Evolutionary conservation across 2,888 invertebrate genomes (phyloP).

Genomic region (Hirtodrosophila confusa): DNA sequence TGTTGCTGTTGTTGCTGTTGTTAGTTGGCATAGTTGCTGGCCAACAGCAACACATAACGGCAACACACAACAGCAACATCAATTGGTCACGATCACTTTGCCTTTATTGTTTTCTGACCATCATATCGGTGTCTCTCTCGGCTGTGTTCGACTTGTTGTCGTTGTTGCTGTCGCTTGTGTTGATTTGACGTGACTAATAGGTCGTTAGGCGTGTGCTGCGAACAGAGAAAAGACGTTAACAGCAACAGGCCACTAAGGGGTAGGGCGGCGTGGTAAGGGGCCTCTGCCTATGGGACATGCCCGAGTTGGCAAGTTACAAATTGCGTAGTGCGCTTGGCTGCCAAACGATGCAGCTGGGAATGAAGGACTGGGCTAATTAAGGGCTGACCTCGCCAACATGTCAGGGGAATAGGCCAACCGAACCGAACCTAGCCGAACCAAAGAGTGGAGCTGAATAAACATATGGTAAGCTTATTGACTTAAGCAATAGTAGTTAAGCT

Average conservation of each 20-base stretch:
- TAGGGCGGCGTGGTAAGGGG: not conserved
- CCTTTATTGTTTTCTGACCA: conserved; percentile 60
- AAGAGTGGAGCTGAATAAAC: no score
- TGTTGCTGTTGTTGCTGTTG: conserved; percentile 28
- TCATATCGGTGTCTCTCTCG: conserved; percentile 15
- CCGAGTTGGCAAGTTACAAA: conserved; percentile 50
- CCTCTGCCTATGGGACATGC: conserved; percentile 33
- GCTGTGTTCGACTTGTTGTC: not conserved
- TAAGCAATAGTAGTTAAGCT: no score
- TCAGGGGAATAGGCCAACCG: conserved; percentile 5
- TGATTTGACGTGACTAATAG: conserved; percentile 77
- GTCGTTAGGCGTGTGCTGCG: conserved; percentile 58
- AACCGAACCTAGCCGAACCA: no score
- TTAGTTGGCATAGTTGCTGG: conserved; percentile 17
- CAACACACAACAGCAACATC: conserved; percentile 40
- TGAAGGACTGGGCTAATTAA: conserved; percentile 37
- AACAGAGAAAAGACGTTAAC: conserved; percentile 32
- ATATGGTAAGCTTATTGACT: no score
- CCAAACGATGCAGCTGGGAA: conserved; percentile 32
- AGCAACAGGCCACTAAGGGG: conserved; percentile 4
- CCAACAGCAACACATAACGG: conserved; percentile 31
- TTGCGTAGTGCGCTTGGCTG: conserved; percentile 38
- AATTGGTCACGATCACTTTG: conserved; percentile 78
- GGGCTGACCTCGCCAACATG: conserved; percentile 9
- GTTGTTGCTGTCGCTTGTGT: conserved; percentile 43